Conservation (phyloP, 2,888 invertebrate genomes). For the Isotomurus palustris region DNA sequence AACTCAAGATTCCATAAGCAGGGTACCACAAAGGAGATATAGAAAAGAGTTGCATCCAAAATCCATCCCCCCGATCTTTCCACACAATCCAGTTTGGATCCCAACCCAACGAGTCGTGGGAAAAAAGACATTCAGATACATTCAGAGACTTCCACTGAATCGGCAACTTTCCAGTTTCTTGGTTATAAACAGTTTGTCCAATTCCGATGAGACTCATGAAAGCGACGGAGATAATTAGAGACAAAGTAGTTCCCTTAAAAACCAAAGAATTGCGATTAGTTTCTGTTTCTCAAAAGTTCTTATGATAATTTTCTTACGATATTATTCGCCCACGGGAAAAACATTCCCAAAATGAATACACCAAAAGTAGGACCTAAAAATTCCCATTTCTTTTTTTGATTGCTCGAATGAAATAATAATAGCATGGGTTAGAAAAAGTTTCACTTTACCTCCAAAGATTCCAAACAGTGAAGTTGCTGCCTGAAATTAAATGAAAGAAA, state of each 20-base stretch:
- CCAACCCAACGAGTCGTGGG: background rate
- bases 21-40: slow-evolving; percentile 45
- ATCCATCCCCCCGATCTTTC: slow-evolving; percentile 29
- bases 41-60: slow-evolving; percentile 27
- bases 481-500: slow-evolving; percentile 47
- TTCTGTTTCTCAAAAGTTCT: too few relatives aligned
- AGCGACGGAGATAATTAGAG: slow-evolving; percentile 34
- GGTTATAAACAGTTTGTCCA: slow-evolving; percentile 38
- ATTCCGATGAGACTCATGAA: slow-evolving; percentile 42
- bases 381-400: background rate
- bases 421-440: too few relatives aligned
- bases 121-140: slow-evolving; percentile 3
- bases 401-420: background rate
- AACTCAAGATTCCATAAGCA: slow-evolving; percentile 27
- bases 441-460: slow-evolving; percentile 74
- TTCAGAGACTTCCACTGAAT: slow-evolving; percentile 25
- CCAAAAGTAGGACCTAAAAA: slow-evolving; percentile 67
- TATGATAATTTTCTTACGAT: slow-evolving; percentile 56
- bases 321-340: slow-evolving; percentile 79
- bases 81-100: slow-evolving; percentile 20
- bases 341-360: slow-evolving; percentile 76
- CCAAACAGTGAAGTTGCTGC: slow-evolving; percentile 84
- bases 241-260: slow-evolving; percentile 35
- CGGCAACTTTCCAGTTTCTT: slow-evolving; percentile 26
- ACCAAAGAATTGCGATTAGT: too few relatives aligned